A percentile compares a stretch with the other conserved stretches of the same genome.
Conservation (phyloP, 2,113 vertebrate genomes). For the Myocastor coypus region DNA sequence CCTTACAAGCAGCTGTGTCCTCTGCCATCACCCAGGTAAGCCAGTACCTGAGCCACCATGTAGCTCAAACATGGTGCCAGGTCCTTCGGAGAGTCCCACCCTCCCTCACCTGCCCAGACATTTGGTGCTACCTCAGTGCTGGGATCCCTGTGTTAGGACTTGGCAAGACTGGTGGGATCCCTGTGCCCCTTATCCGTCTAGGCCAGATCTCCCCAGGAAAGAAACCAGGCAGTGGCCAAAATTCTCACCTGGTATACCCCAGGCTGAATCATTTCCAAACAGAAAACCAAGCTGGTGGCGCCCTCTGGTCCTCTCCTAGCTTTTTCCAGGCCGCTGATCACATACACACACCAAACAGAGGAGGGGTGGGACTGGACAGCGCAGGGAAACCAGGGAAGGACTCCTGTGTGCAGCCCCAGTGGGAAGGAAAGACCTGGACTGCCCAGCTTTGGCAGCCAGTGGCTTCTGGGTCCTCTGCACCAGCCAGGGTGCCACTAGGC, state of each 20-base stretch:
- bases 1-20: accelerated
- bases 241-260: neutral
- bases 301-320: accelerated
- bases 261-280: neutral
- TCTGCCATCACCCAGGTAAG: neutral
- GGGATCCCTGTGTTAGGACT: neutral
- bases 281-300: accelerated
- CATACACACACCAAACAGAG: neutral
- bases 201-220: accelerated
- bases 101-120: accelerated
- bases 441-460: accelerated
- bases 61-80: neutral
- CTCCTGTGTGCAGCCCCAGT: neutral
- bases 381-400: neutral
- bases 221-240: accelerated
- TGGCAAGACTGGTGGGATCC: neutral
- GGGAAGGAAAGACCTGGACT: neutral
- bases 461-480: neutral
- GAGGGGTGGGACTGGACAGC: too few species aligned
- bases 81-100: neutral
- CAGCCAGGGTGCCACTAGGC: neutral
- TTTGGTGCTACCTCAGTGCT: neutral
- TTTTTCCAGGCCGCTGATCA: accelerated
- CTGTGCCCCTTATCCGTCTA: accelerated
- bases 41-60: accelerated